Evolutionary conservation across 2,113 vertebrate genomes (phyloP).

Genomic region (Microcebus tavaratra): DNA sequence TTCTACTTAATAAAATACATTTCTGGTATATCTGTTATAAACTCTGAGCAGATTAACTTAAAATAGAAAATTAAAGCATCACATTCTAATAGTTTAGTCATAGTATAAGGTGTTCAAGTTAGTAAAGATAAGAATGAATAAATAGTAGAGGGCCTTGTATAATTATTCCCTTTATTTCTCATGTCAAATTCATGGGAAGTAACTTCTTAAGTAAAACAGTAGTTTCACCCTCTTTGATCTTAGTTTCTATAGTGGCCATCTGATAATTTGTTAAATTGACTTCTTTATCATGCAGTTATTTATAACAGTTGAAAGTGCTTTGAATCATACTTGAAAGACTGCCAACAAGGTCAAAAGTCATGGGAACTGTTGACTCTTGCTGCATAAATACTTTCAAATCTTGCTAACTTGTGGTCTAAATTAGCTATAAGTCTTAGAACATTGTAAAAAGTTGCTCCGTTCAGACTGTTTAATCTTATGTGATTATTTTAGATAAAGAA

Average conservation of each 20-base stretch:
- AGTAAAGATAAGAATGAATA: not conserved
- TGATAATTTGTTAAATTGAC: not conserved
- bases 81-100: not conserved
- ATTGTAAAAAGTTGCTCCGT: not conserved
- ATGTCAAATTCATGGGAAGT: not conserved
- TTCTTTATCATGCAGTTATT: not conserved
- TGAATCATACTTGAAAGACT: not conserved
- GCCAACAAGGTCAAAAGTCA: fast-evolving
- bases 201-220: not conserved
- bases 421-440: not conserved
- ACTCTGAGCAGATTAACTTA: not conserved
- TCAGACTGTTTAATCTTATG: not conserved
- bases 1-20: not conserved
- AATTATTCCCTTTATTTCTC: not conserved
- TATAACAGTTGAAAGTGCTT: not conserved
- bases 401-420: not conserved
- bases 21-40: not conserved
- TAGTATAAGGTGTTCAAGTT: not conserved
- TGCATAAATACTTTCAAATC: not conserved
- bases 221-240: not conserved
- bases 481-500: not conserved
- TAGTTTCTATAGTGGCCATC: not conserved
- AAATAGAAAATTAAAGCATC: not conserved
- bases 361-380: not conserved
- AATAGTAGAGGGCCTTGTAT: not conserved